Conservation (phyloP, 2,113 vertebrate genomes). For the Brachypodius melanocephalos region DNA sequence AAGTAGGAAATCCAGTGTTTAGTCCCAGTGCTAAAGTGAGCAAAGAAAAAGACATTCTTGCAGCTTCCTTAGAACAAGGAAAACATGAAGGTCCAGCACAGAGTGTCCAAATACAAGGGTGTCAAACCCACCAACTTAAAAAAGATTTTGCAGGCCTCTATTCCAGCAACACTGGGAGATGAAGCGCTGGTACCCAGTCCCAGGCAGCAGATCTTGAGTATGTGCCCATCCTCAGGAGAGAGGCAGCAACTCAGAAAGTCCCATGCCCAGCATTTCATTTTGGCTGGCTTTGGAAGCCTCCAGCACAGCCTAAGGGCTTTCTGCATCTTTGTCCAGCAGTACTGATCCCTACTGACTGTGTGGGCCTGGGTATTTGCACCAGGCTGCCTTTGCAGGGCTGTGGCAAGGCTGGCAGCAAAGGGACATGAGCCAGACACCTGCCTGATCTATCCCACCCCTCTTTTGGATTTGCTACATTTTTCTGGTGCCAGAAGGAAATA, state of each 20-base stretch:
- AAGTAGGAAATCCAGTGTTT: not conserved
- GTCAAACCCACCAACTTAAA: not conserved
- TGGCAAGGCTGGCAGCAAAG: not conserved
- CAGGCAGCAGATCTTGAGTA: not conserved
- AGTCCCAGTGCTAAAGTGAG: not conserved
- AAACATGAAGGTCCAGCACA: not conserved
- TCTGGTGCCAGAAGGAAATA: not conserved
- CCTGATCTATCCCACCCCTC: not conserved
- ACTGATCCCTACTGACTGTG: accelerated
- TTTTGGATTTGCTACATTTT: not conserved
- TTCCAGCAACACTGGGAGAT: not conserved
- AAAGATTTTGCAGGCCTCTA: not conserved
- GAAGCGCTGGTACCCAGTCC: not conserved
- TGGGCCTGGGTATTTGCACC: not conserved
- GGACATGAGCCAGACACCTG: not conserved
- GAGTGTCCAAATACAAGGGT: not conserved
- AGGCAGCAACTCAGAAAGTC: not conserved
- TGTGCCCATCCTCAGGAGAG: not conserved
- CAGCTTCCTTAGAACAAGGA: not conserved
- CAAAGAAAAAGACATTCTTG: not conserved
- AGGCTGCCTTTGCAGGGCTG: not conserved
- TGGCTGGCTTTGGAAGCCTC: not conserved
- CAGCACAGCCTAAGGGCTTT: not conserved
- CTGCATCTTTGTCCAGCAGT: not conserved
- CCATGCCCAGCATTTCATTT: not conserved